Percentiles rank a stretch among this genome's conserved stretches.
Conservation (phyloP, 2,113 vertebrate species). For the Mesocricetus auratus region DNA sequence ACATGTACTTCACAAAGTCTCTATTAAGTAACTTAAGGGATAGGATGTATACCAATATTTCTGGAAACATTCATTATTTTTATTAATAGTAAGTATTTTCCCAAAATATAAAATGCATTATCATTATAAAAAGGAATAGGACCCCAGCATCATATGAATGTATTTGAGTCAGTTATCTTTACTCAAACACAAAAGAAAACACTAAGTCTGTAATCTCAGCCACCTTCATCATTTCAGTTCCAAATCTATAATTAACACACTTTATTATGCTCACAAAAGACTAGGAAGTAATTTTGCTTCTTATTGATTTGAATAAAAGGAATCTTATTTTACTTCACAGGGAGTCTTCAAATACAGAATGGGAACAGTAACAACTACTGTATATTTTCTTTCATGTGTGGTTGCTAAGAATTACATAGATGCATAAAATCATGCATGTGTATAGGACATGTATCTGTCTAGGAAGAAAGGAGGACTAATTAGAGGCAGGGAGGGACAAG, state of each 20-base stretch:
- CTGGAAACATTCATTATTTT: neutral
- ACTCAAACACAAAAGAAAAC: neutral
- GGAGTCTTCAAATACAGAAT: neutral
- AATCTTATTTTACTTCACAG: neutral
- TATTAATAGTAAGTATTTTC: neutral
- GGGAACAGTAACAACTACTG: neutral
- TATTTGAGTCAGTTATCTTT: neutral
- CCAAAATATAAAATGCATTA: neutral
- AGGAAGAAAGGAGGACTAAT: neutral
- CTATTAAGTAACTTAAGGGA: neutral
- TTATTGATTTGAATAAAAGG: neutral
- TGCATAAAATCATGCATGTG: neutral
- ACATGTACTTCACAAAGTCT: neutral
- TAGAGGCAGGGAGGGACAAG: neutral
- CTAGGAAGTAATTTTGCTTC: neutral
- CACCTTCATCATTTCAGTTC: neutral
- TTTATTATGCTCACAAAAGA: neutral
- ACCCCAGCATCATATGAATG: neutral
- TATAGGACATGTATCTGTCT: neutral
- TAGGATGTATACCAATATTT: neutral
- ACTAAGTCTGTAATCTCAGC: neutral
- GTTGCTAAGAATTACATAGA: neutral
- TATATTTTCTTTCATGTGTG: neutral
- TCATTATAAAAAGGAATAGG: neutral
- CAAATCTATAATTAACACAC: neutral